These are phyloP conservation scores for Nasonia oneida DNA, from an alignment of 2,888 invertebrate species.

Conservation along the genomic window DNA sequence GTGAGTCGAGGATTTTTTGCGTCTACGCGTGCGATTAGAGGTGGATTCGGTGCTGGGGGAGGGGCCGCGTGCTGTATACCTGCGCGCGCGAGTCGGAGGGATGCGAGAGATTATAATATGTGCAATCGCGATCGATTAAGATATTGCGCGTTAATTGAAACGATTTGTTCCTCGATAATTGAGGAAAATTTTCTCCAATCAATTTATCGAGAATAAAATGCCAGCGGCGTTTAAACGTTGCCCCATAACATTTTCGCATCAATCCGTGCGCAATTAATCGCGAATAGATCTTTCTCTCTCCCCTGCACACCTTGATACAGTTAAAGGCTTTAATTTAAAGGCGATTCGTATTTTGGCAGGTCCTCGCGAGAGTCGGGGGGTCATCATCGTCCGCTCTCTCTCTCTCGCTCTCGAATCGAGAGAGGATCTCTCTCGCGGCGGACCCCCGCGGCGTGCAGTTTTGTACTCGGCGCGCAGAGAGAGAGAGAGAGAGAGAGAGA, in stretches of 20 bases:
- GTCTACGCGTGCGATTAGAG: constrained; percentile 8
- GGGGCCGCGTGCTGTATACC: background rate
- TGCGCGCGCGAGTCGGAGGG: background rate
- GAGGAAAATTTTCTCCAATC: too few species aligned
- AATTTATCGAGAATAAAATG: too few species aligned
- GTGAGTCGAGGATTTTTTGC: background rate
- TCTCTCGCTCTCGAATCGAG: background rate
- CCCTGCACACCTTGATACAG: constrained; percentile 30
- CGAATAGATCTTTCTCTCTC: background rate
- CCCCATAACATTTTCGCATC: background rate
- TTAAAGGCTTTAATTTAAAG: constrained; percentile 49
- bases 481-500: too few species aligned
- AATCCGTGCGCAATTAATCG: too few species aligned
- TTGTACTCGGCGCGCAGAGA: constrained; percentile 30
- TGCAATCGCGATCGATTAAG: background rate
- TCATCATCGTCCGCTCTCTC: background rate
- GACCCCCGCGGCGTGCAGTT: constrained; percentile 67
- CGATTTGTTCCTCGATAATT: background rate
- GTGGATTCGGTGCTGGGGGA: background rate
- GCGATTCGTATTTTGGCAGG: constrained; percentile 38
- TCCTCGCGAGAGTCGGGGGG: background rate
- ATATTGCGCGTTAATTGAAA: background rate
- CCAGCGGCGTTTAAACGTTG: background rate
- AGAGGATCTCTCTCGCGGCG: background rate
- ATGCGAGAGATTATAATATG: too few species aligned